Percentiles rank a stretch among this genome's conserved stretches.
Evolutionary conservation across 1,140 invertebrate species (phyloP).

Genomic region (Parasteatoda tepidariorum): DNA sequence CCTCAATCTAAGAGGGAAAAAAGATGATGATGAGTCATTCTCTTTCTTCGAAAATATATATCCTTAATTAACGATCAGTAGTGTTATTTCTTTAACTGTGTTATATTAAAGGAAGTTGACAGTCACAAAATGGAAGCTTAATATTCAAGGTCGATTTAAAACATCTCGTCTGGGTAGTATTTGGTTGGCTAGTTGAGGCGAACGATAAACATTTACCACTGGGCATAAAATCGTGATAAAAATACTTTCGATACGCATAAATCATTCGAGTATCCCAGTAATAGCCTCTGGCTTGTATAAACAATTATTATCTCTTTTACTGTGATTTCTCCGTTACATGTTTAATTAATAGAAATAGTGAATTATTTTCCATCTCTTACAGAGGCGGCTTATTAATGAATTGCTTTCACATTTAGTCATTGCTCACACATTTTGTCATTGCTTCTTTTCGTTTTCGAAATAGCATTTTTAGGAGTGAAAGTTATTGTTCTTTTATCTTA

Average conservation of each 20-base stretch:
- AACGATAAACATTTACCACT: no score
- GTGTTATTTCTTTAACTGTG: conserved; percentile 9
- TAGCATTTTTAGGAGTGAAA: no score
- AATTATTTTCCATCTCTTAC: no score
- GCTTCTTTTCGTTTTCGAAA: no score
- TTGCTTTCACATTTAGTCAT: no score
- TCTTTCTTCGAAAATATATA: conserved; percentile 25
- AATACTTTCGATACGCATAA: no score
- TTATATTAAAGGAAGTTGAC: conserved; percentile 29
- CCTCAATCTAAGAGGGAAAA: conserved; percentile 4
- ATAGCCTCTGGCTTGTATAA: no score
- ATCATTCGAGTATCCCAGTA: no score
- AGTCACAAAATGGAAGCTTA: background rate
- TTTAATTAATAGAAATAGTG: background rate
- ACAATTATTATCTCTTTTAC: background rate
- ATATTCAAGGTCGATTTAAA: conserved; percentile 7
- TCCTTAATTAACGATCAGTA: conserved; percentile 21
- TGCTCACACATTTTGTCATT: no score
- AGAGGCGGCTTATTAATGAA: no score
- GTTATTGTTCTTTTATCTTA: no score
- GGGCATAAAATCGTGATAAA: no score
- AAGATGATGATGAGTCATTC: conserved; percentile 17
- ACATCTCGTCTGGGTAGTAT: background rate
- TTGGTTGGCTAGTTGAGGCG: background rate
- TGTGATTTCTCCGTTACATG: background rate